These are phyloP conservation scores for Marmota monax DNA, from an alignment of 2,113 vertebrate species.

Conservation along the genomic window DNA sequence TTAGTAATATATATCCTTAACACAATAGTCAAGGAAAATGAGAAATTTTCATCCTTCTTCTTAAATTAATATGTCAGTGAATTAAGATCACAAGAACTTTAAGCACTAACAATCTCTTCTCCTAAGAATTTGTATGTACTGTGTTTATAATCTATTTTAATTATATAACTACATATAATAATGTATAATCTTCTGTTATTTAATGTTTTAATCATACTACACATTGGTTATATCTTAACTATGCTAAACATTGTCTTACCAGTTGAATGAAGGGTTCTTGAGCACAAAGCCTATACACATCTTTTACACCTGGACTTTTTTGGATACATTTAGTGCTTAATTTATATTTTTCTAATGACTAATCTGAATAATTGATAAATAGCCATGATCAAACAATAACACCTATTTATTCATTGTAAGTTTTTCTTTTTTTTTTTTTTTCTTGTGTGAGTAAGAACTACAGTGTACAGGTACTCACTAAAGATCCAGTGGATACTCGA, in stretches of 20 bases:
- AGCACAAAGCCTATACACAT: not conserved
- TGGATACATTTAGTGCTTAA: not conserved
- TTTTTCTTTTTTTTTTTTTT: not conserved
- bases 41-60: not conserved
- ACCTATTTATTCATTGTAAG: not conserved
- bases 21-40: not conserved
- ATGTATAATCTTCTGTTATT: not conserved
- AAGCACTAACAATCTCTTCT: not conserved
- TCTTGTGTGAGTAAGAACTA: not conserved
- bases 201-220: not conserved
- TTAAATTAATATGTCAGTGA: slow-evolving; percentile 33
- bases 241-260: not conserved
- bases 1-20: not conserved
- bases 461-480: not conserved
- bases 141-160: not conserved
- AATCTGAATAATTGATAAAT: slow-evolving; percentile 51
- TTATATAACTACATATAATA: not conserved
- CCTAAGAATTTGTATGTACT: not conserved
- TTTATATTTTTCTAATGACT: not conserved
- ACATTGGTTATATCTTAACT: not conserved
- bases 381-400: not conserved
- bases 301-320: not conserved
- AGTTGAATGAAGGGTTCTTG: not conserved
- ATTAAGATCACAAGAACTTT: not conserved
- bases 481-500: not conserved